Percentiles rank a stretch among this genome's conserved stretches.
These are phyloP conservation scores for Bufotes viridis DNA, from an alignment of 2,797 vertebrate species.

Conservation along the genomic window DNA sequence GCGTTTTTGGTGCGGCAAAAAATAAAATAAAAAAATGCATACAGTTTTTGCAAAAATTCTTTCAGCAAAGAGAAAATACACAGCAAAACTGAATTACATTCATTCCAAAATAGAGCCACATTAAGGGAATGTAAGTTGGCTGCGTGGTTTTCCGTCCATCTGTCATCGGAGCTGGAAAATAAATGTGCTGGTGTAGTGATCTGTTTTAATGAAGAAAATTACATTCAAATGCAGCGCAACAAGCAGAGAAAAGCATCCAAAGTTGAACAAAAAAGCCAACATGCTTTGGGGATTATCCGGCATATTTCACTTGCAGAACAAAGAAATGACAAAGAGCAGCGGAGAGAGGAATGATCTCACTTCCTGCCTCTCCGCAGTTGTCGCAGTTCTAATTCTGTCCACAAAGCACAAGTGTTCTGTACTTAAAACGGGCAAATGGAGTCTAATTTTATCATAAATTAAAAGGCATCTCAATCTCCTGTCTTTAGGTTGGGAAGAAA, in stretches of 20 bases:
- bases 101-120: no score
- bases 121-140: no score
- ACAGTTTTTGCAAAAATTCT: no score
- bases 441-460: constrained; percentile 43
- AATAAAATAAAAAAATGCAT: no score
- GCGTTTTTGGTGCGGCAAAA: no score
- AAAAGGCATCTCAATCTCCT: background rate
- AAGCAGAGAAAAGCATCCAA: no score
- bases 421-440: constrained; percentile 33
- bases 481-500: constrained; percentile 6
- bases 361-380: constrained; percentile 45
- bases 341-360: constrained; percentile 44
- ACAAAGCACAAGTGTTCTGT: constrained; percentile 51
- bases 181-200: no score
- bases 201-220: no score
- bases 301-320: constrained; percentile 23
- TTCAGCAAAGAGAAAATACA: no score
- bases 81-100: no score
- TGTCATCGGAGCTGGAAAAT: no score
- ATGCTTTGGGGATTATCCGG: constrained; percentile 9
- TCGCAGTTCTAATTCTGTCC: constrained; percentile 38
- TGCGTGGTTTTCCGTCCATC: no score
- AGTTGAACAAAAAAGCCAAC: background rate
- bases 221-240: background rate
- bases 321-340: constrained; percentile 33